Percentiles rank a stretch among this genome's conserved stretches.
These are phyloP conservation scores for Otolemur crassicaudatus DNA, from an alignment of 2,797 vertebrate genomes.

Conservation along the genomic window DNA sequence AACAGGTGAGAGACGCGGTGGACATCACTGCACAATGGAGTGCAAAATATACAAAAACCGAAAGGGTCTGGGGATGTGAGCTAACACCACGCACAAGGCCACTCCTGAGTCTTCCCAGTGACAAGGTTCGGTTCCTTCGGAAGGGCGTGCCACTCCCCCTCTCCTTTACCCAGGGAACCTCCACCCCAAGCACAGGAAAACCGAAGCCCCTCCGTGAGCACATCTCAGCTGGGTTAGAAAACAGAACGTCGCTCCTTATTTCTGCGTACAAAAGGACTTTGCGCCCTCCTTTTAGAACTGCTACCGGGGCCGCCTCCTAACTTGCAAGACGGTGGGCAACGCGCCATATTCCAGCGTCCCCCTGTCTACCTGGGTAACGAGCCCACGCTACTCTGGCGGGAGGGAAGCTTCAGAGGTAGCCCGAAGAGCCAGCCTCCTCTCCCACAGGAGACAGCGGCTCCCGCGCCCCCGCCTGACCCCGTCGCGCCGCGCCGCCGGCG, in stretches of 20 bases:
- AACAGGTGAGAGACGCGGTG: slow-evolving; percentile 67
- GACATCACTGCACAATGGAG: not conserved
- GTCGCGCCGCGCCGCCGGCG: slow-evolving; percentile 58
- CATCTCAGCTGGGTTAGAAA: slow-evolving; percentile 53
- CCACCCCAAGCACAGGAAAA: slow-evolving; percentile 24
- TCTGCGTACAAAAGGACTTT: slow-evolving; percentile 78
- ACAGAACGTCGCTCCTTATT: slow-evolving; percentile 76
- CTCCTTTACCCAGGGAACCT: not conserved
- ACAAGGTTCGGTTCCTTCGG: not conserved
- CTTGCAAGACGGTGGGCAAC: slow-evolving; percentile 81
- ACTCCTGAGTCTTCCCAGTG: not conserved
- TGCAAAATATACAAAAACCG: not conserved
- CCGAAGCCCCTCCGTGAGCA: not conserved
- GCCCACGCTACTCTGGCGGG: slow-evolving; percentile 76
- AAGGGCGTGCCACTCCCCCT: slow-evolving; percentile 50
- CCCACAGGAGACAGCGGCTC: slow-evolving; percentile 61
- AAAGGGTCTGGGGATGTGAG: not conserved
- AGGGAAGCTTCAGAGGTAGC: slow-evolving; percentile 53
- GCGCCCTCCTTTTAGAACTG: slow-evolving; percentile 73
- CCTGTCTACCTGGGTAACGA: slow-evolving; percentile 74
- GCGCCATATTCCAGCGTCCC: slow-evolving; percentile 80
- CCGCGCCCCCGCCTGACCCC: slow-evolving; percentile 55
- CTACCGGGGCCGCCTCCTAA: slow-evolving; percentile 73
- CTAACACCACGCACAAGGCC: not conserved
- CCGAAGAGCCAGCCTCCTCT: slow-evolving; percentile 33